Evolutionary conservation across 2,113 vertebrate species (phyloP).

Genomic region (Cacatua alba): DNA sequence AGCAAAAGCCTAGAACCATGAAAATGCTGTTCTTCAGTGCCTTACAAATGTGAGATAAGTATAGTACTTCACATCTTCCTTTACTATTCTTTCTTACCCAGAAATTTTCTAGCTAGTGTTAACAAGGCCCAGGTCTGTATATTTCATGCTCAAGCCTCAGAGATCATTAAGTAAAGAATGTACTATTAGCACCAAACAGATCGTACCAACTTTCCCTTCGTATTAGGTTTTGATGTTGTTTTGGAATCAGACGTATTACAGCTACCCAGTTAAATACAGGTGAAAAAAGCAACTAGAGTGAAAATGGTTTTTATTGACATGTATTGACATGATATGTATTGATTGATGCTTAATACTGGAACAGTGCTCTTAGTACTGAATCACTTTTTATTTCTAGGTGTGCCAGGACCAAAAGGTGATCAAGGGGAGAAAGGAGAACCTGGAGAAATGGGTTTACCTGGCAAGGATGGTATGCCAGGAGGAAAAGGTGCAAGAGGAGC

Average conservation of each 20-base stretch:
- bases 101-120: neutral
- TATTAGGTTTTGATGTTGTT: neutral
- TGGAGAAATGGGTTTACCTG: conserved; percentile 75
- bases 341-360: neutral
- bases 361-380: neutral
- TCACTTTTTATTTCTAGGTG: conserved; percentile 41
- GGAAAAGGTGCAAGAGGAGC: conserved; percentile 82
- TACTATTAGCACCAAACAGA: neutral
- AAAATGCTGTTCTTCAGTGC: neutral
- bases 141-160: neutral
- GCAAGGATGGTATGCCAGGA: conserved; percentile 74
- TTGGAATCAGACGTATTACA: neutral
- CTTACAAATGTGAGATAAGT: neutral
- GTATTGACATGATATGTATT: too few relatives aligned
- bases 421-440: conserved; percentile 78
- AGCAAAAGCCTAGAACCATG: neutral
- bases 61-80: neutral
- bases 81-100: neutral
- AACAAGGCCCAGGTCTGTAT: neutral
- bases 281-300: neutral
- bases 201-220: neutral
- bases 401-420: conserved; percentile 74
- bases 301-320: neutral
- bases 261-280: neutral
- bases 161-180: neutral